Conservation (phyloP, 2,113 vertebrate genomes). For the Larimichthys crocea region DNA sequence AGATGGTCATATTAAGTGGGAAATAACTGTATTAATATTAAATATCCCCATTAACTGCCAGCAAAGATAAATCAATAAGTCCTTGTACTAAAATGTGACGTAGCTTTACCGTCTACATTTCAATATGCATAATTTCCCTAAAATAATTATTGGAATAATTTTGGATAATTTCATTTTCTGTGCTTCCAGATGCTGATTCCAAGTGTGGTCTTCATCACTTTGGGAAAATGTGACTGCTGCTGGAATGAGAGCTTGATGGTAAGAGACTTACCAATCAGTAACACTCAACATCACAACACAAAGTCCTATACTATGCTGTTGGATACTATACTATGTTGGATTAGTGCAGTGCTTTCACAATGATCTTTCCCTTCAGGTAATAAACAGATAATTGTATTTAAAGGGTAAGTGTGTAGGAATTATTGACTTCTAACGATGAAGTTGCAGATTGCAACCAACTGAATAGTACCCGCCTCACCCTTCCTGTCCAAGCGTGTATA, state of each 20-base stretch:
- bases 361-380: neutral
- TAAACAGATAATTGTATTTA: neutral
- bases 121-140: neutral
- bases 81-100: neutral
- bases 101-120: neutral
- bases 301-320: neutral
- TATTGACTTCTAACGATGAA: too few species aligned
- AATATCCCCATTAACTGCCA: neutral
- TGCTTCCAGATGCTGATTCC: slow-evolving; percentile 90
- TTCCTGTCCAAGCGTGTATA: too few species aligned
- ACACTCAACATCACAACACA: neutral
- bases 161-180: slow-evolving; percentile 5
- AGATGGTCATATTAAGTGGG: neutral
- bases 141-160: neutral
- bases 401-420: too few species aligned
- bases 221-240: slow-evolving; percentile 92
- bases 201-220: slow-evolving; percentile 88
- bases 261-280: slow-evolving; percentile 62
- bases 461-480: too few species aligned
- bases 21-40: neutral
- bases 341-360: neutral
- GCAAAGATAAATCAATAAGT: neutral
- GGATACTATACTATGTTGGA: too few species aligned
- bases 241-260: slow-evolving; percentile 91
- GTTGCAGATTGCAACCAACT: too few species aligned